A percentile compares a stretch with the other conserved stretches of the same genome.
phyloP scores from a whole-genome alignment of 2,797 vertebrate species.

The Catharus ustulatus region DNA sequence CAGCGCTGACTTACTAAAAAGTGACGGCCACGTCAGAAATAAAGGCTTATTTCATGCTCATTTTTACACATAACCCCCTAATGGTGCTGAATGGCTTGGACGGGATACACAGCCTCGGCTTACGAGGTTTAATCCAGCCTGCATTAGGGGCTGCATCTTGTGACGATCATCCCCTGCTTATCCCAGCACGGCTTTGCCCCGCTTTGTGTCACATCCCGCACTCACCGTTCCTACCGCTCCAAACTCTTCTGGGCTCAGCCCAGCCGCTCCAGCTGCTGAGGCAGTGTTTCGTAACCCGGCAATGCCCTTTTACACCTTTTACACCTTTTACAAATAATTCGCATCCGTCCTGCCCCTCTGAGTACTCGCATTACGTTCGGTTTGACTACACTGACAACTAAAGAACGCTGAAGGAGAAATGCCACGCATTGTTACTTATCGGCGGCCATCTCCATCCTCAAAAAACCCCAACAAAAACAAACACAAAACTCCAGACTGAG shows the following conservation, averaged over 20 bases:
- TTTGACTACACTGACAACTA: neutral
- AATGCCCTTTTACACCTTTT: fast-evolving
- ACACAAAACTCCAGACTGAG: neutral
- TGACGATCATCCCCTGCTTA: neutral
- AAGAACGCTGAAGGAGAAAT: fast-evolving
- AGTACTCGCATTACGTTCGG: fast-evolving
- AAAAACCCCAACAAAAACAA: neutral
- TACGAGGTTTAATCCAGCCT: neutral
- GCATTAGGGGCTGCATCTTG: neutral
- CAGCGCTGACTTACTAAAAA: neutral
- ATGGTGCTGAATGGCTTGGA: neutral
- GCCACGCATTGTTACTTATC: neutral
- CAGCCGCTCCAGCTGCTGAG: neutral
- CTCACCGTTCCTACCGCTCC: fast-evolving
- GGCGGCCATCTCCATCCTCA: neutral
- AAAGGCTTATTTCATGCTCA: neutral
- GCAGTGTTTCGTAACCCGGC: neutral
- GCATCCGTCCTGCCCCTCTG: neutral
- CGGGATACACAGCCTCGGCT: fast-evolving
- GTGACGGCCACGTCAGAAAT: neutral
- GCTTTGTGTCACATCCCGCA: neutral
- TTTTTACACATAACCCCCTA: neutral
- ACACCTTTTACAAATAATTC: neutral
- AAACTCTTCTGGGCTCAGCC: fast-evolving
- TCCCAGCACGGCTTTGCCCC: neutral